A percentile compares a stretch with the other conserved stretches of the same genome.
Conservation (phyloP, 2,888 invertebrate species). For the Microctonus hyperodae region DNA sequence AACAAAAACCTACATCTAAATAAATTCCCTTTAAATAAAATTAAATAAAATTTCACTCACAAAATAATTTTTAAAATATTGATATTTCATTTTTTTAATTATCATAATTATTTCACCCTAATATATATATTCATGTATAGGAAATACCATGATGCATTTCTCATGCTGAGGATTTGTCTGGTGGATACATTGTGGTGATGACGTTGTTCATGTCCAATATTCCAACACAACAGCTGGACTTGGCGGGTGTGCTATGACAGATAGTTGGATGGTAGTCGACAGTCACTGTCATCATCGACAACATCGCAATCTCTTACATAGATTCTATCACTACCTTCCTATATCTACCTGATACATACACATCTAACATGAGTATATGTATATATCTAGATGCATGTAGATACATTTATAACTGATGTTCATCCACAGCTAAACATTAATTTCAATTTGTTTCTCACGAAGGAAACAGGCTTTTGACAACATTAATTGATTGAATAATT, state of each 20-base stretch:
- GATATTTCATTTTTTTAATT: too few species aligned
- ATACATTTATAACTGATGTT: too few species aligned
- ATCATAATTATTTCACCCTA: too few species aligned
- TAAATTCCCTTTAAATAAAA: too few species aligned
- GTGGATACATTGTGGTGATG: not conserved
- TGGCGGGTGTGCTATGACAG: constrained; percentile 10
- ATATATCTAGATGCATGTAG: not conserved
- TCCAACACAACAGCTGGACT: constrained; percentile 8
- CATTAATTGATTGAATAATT: constrained; percentile 34
- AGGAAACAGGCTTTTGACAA: constrained; percentile 31
- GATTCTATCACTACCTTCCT: constrained; percentile 2
- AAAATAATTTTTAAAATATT: too few species aligned
- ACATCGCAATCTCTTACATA: not conserved
- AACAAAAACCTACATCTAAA: too few species aligned
- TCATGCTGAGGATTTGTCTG: not conserved
- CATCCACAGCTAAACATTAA: constrained; percentile 28
- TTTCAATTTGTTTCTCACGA: constrained; percentile 34
- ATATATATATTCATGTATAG: too few species aligned
- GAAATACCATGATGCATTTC: not conserved
- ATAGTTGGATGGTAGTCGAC: constrained; percentile 3
- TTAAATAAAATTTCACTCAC: too few species aligned
- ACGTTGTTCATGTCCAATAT: constrained; percentile 11
- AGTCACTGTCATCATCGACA: not conserved
- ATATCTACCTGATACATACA: too few species aligned
- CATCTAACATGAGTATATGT: constrained; percentile 7